Conservation (phyloP, 2,888 invertebrate species). For the Meteorus cinctellus region DNA sequence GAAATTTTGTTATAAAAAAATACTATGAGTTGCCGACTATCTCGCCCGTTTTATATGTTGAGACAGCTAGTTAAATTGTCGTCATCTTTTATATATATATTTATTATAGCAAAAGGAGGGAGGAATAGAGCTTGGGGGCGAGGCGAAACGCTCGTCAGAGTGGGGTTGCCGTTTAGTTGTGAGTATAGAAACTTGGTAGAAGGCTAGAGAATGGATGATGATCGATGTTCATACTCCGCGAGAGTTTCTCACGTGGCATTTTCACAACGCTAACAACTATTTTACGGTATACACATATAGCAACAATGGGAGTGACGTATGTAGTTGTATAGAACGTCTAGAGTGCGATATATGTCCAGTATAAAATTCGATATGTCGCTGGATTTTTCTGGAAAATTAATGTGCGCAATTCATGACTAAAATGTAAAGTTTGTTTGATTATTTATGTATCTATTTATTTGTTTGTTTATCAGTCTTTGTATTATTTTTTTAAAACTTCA, state of each 20-base stretch:
- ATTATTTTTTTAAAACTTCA: not conserved
- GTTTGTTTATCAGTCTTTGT: not conserved
- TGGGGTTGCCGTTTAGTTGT: not conserved
- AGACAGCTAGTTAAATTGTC: conserved; percentile 34
- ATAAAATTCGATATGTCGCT: conserved; percentile 5
- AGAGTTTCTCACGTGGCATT: conserved; percentile 34
- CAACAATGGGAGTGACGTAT: not conserved
- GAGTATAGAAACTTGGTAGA: conserved; percentile 41
- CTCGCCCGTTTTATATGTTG: conserved; percentile 19
- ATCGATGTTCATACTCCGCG: conserved; percentile 46
- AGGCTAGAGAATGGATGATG: conserved; percentile 48
- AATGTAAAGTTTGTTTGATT: conserved; percentile 7
- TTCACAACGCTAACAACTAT: conserved; percentile 20
- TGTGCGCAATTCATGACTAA: conserved; percentile 31
- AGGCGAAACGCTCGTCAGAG: not conserved
- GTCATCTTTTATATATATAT: conserved; percentile 29
- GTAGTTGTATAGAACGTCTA: not conserved
- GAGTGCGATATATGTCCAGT: conserved; percentile 4
- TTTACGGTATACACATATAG: not conserved
- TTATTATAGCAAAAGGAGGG: conserved; percentile 28
- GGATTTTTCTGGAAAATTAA: conserved; percentile 32
- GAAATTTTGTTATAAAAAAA: conserved; percentile 43
- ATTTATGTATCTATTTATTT: not conserved
- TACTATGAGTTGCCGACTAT: conserved; percentile 45
- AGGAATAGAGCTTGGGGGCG: conserved; percentile 35